Evolutionary conservation across 2,113 vertebrate genomes (phyloP), one percentile per base, ranked within the genome.

Genomic region (Melanotaenia duboulayi): DNA sequence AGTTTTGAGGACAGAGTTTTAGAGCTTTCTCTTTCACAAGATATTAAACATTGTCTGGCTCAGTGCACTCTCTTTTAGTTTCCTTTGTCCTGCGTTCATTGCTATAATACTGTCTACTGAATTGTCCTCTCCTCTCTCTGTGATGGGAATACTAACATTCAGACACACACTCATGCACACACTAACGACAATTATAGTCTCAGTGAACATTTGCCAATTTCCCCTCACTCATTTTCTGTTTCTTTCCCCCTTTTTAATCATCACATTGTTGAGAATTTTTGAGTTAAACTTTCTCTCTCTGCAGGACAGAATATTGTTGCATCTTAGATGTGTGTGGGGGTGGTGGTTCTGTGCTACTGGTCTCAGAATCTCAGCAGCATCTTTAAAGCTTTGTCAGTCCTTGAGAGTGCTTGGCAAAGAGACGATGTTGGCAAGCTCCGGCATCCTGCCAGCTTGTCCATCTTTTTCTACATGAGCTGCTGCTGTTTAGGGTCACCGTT

Each of bases 361-460:
- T 83, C 83, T 87, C 51, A 69, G 65, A 77, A 66, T 81, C 83
- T 84, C 82, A 71, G 75, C 74, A 76, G 75, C 80, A 79, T 75
- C 82, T 89, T 89, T 84, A 83, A 86, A 80, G 68, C 87, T 80
- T 73, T 80, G 60, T 75, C 48, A 63, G 65, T 83, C 70, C 59
- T 65, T 76, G 78, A 86, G 76, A 82, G 73, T 62, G 77, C 68
- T 87, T 46, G 44, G 68, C 71, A 83, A 78, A 75, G 71, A 83
- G 83, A 80, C 72, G 71, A 87, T 80, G 82, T 78, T 85, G 76
- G 76, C 82, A 80, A 78, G 80, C 74, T 83, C 50, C 57, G 82
- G 81, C 72, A 57, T 80, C 83, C 87, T 86, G 79, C 87, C 82
- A 81, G 83, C 85, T 73, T 88, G 86, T 89, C 90, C 76, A 58